phyloP scores from a whole-genome alignment of 2,888 invertebrate genomes.

The Lepidochrysops patricia region DNA sequence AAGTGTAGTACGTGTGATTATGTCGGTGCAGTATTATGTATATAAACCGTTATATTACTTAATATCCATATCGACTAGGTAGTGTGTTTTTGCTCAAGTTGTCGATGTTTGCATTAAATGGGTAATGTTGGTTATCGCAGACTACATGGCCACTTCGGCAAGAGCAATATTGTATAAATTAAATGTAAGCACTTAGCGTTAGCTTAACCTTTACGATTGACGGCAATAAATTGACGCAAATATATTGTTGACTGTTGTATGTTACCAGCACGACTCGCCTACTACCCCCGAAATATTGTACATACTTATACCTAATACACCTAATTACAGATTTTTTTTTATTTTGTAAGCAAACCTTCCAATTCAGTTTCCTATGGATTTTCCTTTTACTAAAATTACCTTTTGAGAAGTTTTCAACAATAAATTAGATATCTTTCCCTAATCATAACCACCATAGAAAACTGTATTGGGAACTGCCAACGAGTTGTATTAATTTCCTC shows the following conservation, averaged over 20 bases:
- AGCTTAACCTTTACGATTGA: not conserved
- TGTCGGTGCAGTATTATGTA: constrained; percentile 24
- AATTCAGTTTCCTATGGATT: constrained; percentile 18
- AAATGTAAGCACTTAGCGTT: not conserved
- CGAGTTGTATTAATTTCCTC: not conserved
- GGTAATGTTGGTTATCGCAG: not conserved
- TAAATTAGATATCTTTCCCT: not conserved
- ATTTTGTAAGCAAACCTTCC: not conserved
- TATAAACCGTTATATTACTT: constrained; percentile 11
- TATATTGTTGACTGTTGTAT: constrained; percentile 13
- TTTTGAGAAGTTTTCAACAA: too few species aligned
- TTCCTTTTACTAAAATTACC: constrained; percentile 7
- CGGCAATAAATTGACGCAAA: not conserved
- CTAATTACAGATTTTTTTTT: constrained; percentile 52
- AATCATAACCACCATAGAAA: not conserved
- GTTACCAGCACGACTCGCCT: constrained; percentile 1
- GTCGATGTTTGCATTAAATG: constrained; percentile 13
- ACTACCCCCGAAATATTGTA: not conserved
- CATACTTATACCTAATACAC: too few species aligned
- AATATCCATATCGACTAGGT: constrained; percentile 15
- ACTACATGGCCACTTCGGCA: not conserved
- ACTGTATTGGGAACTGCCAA: not conserved
- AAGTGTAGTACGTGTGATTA: constrained; percentile 13
- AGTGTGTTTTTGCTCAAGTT: constrained; percentile 22
- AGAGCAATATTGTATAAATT: constrained; percentile 4